Evolutionary conservation across 2,113 vertebrate species (phyloP).

Genomic region (Myotis davidii): DNA sequence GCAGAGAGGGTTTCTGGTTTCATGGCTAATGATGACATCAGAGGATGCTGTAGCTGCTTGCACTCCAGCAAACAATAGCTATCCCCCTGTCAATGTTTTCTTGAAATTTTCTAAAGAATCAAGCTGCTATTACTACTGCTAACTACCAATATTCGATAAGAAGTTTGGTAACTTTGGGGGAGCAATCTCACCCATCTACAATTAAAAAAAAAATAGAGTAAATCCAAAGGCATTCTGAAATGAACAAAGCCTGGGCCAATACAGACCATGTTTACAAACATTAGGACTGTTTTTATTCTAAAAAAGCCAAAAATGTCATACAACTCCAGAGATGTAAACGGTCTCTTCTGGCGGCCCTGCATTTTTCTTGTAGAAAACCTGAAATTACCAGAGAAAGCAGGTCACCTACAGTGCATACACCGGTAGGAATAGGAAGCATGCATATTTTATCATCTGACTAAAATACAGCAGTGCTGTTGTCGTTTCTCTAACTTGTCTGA

Average conservation of each 20-base stretch:
- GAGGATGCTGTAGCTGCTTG: constrained; percentile 65
- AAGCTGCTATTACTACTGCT: constrained; percentile 71
- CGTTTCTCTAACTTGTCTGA: background rate
- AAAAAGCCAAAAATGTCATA: constrained; percentile 54
- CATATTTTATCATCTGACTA: background rate
- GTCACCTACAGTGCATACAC: background rate
- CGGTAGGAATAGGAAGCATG: background rate
- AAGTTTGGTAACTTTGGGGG: constrained; percentile 61
- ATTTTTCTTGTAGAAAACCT: constrained; percentile 6
- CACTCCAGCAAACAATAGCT: constrained; percentile 49
- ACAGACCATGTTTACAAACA: constrained; percentile 49
- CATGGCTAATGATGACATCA: constrained; percentile 68
- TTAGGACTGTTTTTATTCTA: constrained; percentile 43
- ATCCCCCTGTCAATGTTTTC: constrained; percentile 34
- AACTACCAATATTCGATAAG: constrained; percentile 75
- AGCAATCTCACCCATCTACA: constrained; percentile 58
- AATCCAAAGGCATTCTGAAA: constrained; percentile 62
- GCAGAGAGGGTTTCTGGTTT: constrained; percentile 69
- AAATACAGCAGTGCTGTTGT: background rate
- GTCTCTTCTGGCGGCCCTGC: background rate
- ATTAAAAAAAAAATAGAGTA: background rate
- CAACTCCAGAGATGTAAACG: constrained; percentile 54
- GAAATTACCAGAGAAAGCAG: constrained; percentile 51
- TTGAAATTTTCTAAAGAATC: constrained; percentile 71
- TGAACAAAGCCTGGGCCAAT: constrained; percentile 58